These are phyloP conservation scores for Aramus guarauna DNA, from an alignment of 2,113 vertebrate genomes.

Conservation along the genomic window DNA sequence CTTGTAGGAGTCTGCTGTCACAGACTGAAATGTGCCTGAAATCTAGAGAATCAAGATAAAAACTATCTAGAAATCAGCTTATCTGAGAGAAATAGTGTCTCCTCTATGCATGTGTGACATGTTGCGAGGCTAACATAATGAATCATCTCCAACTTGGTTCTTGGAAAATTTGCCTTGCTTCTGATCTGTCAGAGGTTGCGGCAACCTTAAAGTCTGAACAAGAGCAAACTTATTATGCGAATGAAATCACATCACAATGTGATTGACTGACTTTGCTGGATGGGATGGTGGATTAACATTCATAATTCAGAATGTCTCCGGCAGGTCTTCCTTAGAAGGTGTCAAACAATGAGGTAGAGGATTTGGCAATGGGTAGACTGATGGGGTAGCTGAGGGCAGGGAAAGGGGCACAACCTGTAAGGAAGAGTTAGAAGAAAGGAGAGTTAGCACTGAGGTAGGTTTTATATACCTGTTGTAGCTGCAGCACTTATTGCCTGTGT, in stretches of 20 bases:
- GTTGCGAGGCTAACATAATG: neutral
- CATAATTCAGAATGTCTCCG: neutral
- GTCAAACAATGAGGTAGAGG: neutral
- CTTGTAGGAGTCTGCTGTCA: neutral
- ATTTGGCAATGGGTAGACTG: neutral
- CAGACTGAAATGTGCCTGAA: neutral
- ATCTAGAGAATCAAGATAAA: neutral
- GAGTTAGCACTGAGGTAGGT: conserved; percentile 23
- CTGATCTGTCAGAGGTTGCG: neutral
- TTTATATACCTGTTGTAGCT: conserved; percentile 87
- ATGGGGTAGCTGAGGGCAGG: neutral
- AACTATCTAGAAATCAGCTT: neutral
- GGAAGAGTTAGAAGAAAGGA: conserved; percentile 16
- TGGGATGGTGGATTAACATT: neutral
- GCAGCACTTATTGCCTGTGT: conserved; percentile 83
- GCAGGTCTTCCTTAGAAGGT: neutral
- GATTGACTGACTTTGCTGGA: neutral
- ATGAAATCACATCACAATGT: neutral
- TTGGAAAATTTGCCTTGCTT: neutral
- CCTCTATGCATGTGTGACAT: neutral
- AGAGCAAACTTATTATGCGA: neutral
- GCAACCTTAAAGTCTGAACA: neutral
- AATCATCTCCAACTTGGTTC: neutral
- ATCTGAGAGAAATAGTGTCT: neutral
- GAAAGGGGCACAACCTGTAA: conserved; percentile 44